Conservation (phyloP, 2,797 vertebrate species). For the Acipenser ruthenus region DNA sequence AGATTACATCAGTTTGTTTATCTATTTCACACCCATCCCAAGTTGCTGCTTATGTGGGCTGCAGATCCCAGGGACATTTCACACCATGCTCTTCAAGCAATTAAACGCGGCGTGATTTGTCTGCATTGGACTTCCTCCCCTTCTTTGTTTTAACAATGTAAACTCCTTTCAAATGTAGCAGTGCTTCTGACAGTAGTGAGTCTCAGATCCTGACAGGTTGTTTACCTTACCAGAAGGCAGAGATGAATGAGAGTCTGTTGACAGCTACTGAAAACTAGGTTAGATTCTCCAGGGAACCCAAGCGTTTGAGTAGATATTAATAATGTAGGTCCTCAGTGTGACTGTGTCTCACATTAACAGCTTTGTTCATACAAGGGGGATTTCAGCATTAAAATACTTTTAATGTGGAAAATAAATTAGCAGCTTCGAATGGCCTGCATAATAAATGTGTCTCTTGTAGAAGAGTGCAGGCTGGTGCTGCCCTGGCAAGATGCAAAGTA, state of each 20-base stretch:
- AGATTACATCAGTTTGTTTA: too few relatives aligned
- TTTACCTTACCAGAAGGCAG: constrained; percentile 9
- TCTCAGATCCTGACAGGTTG: constrained; percentile 7
- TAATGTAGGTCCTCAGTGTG: constrained; percentile 3
- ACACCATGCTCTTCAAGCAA: too few relatives aligned
- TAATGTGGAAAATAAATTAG: constrained; percentile 4
- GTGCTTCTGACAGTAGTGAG: constrained; percentile 2
- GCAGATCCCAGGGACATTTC: too few relatives aligned
- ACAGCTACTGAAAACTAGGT: constrained; percentile 7
- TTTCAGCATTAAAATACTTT: neutral
- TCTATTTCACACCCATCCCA: too few relatives aligned
- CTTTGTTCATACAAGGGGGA: neutral
- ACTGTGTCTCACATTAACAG: neutral
- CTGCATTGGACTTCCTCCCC: constrained; percentile 3
- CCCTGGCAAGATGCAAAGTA: neutral
- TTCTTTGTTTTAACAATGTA: constrained; percentile 6
- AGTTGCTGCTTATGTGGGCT: too few relatives aligned
- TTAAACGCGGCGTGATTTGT: too few relatives aligned
- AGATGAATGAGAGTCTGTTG: constrained; percentile 8
- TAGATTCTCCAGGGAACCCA: constrained; percentile 28
- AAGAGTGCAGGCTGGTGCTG: neutral
- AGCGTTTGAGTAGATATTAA: constrained; percentile 25
- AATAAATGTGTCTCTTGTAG: neutral
- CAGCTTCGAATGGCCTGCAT: neutral
- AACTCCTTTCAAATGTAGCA: neutral